Base-by-base conservation (phyloP, 35 echinoderm and acorn worm genomes). In the Apostichopus californicus region DNA sequence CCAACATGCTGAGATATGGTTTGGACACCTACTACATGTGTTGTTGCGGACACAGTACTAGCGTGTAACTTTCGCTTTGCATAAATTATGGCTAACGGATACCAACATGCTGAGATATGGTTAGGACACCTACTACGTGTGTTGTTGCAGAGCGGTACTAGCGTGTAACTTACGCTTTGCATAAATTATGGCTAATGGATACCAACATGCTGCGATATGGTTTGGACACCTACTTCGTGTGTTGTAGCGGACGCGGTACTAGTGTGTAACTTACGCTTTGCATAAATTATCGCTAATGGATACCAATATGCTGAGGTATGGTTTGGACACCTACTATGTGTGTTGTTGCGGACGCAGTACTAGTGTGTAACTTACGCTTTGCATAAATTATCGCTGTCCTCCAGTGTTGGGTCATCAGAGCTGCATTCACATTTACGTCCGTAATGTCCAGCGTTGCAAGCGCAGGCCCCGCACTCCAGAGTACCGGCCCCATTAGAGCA, bases 361-460 rank as follows among this genome's bases (percentile, higher is more conserved):
- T 46, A 46, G 34, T 46, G 34, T 46, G 34, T 46, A 56, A 94
- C 94, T 96, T 93, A 98, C 97, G 93, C 89, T 78, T 63, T 91
- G 70, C 97, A 98, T 21, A 92, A 60, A 70, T 77, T 87, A 53
- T 98, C 97, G 77, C 92, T 98, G 84, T 98, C 97, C 57, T 94
- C 94, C 11, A 96, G 63, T 17, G 89, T 87, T 17, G 93, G 81
- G 54, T 96, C 97, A 59, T 94, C 84, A 28, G 94, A 92, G 87
- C 97, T 98, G 68, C 97, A 98, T 26, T 98, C 97, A 71, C 97
- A 98, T 4, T 92, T 81, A 18, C 94, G 56, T 23, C 97, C 97
- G 78, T 98, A 98, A 20, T 89, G 90, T 10, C 94, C 94, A 13
- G 90, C 24, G 54, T 98, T 98, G 80, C 97, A 98, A 34, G 53